Base-by-base conservation (phyloP, 2,797 vertebrate genomes). In the Meda fulgida region DNA sequence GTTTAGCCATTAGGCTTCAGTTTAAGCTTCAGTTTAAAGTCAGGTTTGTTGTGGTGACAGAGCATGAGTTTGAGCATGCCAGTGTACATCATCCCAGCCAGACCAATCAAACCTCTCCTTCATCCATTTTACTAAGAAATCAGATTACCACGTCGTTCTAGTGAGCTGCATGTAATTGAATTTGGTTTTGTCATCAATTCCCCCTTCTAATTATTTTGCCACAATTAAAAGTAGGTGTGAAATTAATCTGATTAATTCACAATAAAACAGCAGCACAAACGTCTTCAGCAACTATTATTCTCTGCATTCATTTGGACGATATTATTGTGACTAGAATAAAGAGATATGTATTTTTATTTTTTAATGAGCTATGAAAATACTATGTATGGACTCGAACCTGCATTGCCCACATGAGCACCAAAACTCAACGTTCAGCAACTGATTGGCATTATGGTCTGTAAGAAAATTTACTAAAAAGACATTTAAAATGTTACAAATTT, bases 141-240 rank as follows among this genome's bases (percentile, higher is more conserved):
- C 88, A 85, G 88, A 93, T 92, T 89, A 90, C 89, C 85, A 86
- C 76, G 7, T 88, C 89, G 90, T 93, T 93, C 83, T 91, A 90
- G 78, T 86, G 89, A 92, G 90, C 86, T 85, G 86, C 88, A 92
- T 92, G 90, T 92, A 93, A 95, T 92, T 92, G 88, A 91, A 93
- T 94, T 92, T 89, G 87, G 87, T 91, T 92, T 90, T 84, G 88
- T 90, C 90, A 91, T 93, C 90, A 92, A 89, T 93, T 93, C 89
- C 90, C 88, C 72, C 66, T 90, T 83, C 90, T 93, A 94, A 95
- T 95, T 93, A 93, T 91, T 93, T 89, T 88, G 85, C 76, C 36
- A 66, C 89, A 87, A 88, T 94, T 92, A 93, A 93, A 93, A 92
- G 91, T 86, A 89, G 75, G 87, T 89, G 90, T 90, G 84, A 93